Evolutionary conservation across 2,797 vertebrate genomes (phyloP).

Genomic region (Vespertilio murinus): DNA sequence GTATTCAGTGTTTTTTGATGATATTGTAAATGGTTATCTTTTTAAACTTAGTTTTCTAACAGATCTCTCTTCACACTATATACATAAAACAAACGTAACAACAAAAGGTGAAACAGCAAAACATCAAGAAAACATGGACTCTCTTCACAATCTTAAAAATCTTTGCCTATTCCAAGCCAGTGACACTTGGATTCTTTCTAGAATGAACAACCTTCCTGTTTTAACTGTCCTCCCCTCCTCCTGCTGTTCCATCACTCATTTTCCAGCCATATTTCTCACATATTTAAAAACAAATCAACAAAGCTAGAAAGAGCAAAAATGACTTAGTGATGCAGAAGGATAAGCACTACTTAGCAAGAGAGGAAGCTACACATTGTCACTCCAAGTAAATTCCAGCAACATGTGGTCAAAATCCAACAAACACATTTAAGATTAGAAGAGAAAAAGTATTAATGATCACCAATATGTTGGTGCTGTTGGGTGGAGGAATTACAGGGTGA

Average conservation of each 20-base stretch:
- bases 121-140: background rate
- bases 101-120: background rate
- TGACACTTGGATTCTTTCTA: background rate
- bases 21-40: background rate
- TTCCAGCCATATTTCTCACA: background rate
- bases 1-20: background rate
- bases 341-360: background rate
- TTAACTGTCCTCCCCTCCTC: background rate
- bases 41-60: background rate
- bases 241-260: background rate
- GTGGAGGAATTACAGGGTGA: background rate
- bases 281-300: constrained; percentile 36
- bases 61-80: background rate
- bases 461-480: background rate
- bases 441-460: background rate
- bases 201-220: background rate
- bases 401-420: background rate
- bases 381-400: background rate
- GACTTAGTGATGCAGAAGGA: background rate
- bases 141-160: background rate
- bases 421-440: background rate
- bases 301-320: background rate
- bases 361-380: background rate
- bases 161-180: background rate
- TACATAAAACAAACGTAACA: background rate